Conservation (phyloP, 2,888 invertebrate genomes). For the Aphodius sticticus region DNA sequence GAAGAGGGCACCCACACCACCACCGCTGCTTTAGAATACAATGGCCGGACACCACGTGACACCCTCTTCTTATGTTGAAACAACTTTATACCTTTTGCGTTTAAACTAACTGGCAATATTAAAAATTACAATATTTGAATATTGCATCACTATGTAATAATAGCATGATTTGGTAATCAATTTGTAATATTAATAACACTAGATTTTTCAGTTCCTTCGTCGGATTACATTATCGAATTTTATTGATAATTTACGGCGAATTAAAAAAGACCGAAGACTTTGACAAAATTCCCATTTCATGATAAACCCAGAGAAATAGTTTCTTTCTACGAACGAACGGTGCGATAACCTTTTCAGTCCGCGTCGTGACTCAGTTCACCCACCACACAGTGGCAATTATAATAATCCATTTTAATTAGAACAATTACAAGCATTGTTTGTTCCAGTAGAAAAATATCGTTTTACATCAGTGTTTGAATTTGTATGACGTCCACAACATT, state of each 20-base stretch:
- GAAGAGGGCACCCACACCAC: too few relatives aligned
- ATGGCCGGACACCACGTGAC: too few relatives aligned
- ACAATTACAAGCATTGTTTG: not conserved
- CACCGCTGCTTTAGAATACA: too few relatives aligned
- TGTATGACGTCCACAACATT: not conserved
- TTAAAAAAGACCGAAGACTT: not conserved
- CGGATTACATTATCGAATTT: not conserved
- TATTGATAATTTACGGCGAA: not conserved
- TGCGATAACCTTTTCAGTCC: not conserved
- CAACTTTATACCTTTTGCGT: too few relatives aligned
- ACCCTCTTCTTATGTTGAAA: too few relatives aligned
- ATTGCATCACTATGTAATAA: too few relatives aligned
- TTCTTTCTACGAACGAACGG: not conserved
- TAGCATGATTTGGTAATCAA: too few relatives aligned
- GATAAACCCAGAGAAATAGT: not conserved
- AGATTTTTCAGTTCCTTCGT: too few relatives aligned
- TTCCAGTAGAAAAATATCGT: not conserved
- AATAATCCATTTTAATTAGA: not conserved
- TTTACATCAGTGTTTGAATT: not conserved
- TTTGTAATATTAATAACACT: too few relatives aligned
- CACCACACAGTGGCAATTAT: not conserved
- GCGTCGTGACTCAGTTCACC: not conserved
- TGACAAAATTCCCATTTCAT: not conserved
- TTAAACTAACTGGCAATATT: too few relatives aligned
- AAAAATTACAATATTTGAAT: too few relatives aligned